These are phyloP conservation scores for Aproaerema taeniolella DNA, from an alignment of 2,888 invertebrate species.

Conservation along the genomic window DNA sequence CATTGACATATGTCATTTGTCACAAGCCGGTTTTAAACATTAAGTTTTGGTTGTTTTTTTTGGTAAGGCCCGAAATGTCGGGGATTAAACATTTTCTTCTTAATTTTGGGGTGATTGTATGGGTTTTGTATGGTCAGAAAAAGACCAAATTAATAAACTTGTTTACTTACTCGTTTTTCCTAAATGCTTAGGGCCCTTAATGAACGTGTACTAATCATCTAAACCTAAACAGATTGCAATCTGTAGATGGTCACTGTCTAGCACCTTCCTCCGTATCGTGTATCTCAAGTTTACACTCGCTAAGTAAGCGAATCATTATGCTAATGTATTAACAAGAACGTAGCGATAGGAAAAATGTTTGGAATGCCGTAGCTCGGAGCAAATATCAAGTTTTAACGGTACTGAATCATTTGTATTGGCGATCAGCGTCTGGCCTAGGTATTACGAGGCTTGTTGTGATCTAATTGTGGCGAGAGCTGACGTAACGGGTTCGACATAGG, in stretches of 20 bases:
- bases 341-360: slow-evolving; percentile 31
- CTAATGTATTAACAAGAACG: slow-evolving; percentile 32
- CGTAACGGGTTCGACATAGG: slow-evolving; percentile 54
- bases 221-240: slow-evolving; percentile 10
- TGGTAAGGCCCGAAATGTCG: no score
- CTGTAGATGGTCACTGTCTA: slow-evolving; percentile 9
- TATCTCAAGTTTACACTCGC: slow-evolving; percentile 14
- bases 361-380: slow-evolving; percentile 42
- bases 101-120: no score
- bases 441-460: slow-evolving; percentile 61
- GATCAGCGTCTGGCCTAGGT: slow-evolving; percentile 60
- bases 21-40: no score
- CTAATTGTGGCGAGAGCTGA: slow-evolving; percentile 70
- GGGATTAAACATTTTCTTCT: no score
- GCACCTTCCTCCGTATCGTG: slow-evolving; percentile 12
- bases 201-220: no score
- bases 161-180: no score
- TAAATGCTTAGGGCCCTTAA: no score
- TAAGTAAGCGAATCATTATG: slow-evolving; percentile 25
- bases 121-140: no score
- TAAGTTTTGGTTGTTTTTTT: no score
- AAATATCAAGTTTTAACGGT: slow-evolving; percentile 65
- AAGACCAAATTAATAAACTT: no score
- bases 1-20: no score
- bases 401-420: slow-evolving; percentile 54